Evolutionary conservation across 2,888 invertebrate genomes (phyloP).

Genomic region (Shargacucullia verbasci): DNA sequence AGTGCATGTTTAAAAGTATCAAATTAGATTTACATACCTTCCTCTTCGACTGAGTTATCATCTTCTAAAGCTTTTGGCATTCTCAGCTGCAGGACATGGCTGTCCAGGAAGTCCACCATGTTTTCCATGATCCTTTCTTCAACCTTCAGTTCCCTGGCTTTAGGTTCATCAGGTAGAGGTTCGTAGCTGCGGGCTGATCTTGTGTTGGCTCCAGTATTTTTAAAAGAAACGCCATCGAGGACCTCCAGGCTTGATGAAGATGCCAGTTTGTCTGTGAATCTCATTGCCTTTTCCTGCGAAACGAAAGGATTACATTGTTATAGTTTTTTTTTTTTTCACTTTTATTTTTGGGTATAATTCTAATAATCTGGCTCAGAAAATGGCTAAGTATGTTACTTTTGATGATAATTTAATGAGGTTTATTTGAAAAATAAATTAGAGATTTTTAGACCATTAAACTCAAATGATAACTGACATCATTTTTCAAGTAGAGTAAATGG

Average conservation of each 20-base stretch:
- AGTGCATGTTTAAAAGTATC: too few species aligned
- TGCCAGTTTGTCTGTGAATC: constrained; percentile 82
- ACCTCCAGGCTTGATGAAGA: constrained; percentile 79
- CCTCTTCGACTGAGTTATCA: constrained; percentile 83
- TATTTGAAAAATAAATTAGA: constrained; percentile 39
- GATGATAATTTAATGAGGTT: constrained; percentile 27
- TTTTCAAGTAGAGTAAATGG: neutral
- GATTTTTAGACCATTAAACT: neutral
- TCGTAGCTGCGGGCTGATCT: constrained; percentile 83
- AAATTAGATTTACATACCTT: constrained; percentile 70
- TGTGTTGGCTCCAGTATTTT: constrained; percentile 81
- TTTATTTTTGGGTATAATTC: neutral
- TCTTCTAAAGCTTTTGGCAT: constrained; percentile 84
- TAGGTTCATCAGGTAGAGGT: constrained; percentile 80
- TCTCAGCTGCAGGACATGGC: constrained; percentile 80
- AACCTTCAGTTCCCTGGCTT: constrained; percentile 78
- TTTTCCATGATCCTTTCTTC: constrained; percentile 86
- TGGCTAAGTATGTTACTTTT: constrained; percentile 9
- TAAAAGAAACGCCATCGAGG: constrained; percentile 80
- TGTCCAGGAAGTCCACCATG: constrained; percentile 82
- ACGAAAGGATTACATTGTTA: constrained; percentile 31
- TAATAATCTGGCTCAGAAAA: neutral
- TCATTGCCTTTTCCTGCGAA: constrained; percentile 85
- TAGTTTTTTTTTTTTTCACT: neutral
- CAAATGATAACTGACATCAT: neutral